Percentiles rank a stretch among this genome's conserved stretches.
Evolutionary conservation across 2,888 invertebrate species (phyloP).

Genomic region (Aphodius granarius): DNA sequence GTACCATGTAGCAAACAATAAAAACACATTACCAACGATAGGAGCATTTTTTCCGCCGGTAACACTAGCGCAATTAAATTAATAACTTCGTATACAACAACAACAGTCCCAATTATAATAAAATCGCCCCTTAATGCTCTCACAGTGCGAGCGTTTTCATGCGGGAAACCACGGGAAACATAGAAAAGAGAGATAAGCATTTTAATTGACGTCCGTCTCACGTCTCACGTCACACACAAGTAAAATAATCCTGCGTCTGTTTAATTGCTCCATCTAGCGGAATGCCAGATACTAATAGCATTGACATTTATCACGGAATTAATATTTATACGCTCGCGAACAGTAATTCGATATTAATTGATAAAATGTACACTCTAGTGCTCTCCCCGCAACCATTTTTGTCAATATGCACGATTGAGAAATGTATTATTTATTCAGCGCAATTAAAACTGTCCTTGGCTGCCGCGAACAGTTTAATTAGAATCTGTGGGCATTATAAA

Average conservation of each 20-base stretch:
- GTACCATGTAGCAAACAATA: not conserved
- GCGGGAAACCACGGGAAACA: not conserved
- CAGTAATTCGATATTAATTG: constrained; percentile 1
- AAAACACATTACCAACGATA: not conserved
- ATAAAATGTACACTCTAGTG: constrained; percentile 2
- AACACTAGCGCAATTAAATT: not conserved
- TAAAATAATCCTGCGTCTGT: not conserved
- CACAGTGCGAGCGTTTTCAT: not conserved
- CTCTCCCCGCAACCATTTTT: not conserved
- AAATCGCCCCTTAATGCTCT: not conserved
- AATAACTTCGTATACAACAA: not conserved
- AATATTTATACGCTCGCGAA: constrained; percentile 7
- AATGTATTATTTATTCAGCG: not conserved
- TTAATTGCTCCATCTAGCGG: constrained; percentile 1
- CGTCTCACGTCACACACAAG: not conserved
- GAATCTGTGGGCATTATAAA: not conserved
- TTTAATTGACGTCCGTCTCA: not conserved
- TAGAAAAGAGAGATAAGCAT: not conserved
- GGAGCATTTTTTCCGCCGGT: not conserved
- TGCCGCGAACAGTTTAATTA: not conserved
- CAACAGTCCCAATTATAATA: not conserved
- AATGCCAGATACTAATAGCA: constrained; percentile 1
- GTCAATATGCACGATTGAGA: not conserved
- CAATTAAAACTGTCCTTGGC: not conserved
- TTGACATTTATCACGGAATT: constrained; percentile 13